Conservation (phyloP, 2,797 vertebrate genomes). For the Pangasius sanitwongsei region DNA sequence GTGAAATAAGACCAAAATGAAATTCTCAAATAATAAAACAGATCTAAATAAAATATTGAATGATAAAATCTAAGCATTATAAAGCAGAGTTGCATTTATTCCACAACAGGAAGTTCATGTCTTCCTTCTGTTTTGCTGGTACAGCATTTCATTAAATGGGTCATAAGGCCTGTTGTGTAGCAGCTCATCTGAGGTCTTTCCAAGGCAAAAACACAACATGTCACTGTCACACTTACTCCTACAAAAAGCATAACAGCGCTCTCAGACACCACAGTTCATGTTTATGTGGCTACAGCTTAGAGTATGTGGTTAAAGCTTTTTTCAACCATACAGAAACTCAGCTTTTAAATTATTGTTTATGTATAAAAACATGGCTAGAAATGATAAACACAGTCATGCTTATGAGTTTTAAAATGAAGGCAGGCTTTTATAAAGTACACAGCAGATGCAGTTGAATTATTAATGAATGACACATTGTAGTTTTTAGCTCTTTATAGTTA, state of each 20-base stretch:
- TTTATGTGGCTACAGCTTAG: constrained; percentile 45
- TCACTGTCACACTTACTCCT: constrained; percentile 30
- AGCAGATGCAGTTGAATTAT: background rate
- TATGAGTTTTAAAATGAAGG: background rate
- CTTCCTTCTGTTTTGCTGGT: background rate
- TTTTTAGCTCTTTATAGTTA: background rate
- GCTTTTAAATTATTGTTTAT: background rate
- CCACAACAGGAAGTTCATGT: background rate
- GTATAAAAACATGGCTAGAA: background rate
- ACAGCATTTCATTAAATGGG: background rate
- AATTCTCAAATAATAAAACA: too few species aligned
- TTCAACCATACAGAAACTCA: constrained; percentile 27
- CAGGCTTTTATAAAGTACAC: background rate
- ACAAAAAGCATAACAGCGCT: constrained; percentile 32
- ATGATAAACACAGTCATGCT: background rate
- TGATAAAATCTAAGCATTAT: too few species aligned
- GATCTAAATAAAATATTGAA: too few species aligned
- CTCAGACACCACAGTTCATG: constrained; percentile 34
- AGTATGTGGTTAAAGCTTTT: constrained; percentile 13
- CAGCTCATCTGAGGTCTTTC: constrained; percentile 38
- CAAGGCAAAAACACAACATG: constrained; percentile 29
- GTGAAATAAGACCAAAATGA: too few species aligned
- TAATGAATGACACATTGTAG: constrained; percentile 22
- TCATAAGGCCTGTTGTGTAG: background rate
- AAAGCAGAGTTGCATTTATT: too few species aligned